Evolutionary conservation across 2,113 vertebrate species (phyloP), one percentile per base, ranked within the genome.

Genomic region (Takifugu flavidus): DNA sequence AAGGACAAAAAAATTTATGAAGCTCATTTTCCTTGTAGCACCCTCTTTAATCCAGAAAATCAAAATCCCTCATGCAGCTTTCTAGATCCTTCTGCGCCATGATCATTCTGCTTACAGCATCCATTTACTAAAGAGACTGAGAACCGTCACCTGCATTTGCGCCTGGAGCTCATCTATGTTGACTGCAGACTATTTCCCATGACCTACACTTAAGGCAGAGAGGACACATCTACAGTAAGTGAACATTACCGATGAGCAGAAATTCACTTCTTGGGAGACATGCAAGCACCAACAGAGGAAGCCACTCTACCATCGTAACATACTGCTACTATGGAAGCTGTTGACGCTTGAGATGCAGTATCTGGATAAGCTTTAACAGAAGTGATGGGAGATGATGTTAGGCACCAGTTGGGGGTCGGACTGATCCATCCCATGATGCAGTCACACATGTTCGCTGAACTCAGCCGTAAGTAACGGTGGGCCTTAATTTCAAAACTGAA

Each of bases 11-110:
- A 20, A 20, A 20, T 20, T 20, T 20, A 20, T 43, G 31, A 47
- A 14, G 10, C 15, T 60, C 26, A 51, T 65, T 29, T 34, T 1
- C 34, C 25, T 1, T 44, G 14, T 13, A 44, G 59, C 34, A 60
- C 39, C 12, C n/a, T n/a, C 50, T 56, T 52, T 46, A 39, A 53
- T 14, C 51, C 27, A 59, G 28, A 31, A 28, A n/a, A 45, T 28
- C 20, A 8, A 10, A 10, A 11, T 49, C 4, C 13, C 11, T 27
- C n/a, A 25, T 39, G 5, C 14, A 25, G 5, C 7, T 39, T 39
- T 53, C 8, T 44, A 3, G 42, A 49, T 47, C 52, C 49, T 14
- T 15, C 6, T 47, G 31, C 25, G 59, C 1, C 56, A 47, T 55
- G 50, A 39, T 55, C 4, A 28, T 43, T 25, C 60, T 5, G 11